phyloP scores from a whole-genome alignment of 2,113 vertebrate species.

The Strix aluco region DNA sequence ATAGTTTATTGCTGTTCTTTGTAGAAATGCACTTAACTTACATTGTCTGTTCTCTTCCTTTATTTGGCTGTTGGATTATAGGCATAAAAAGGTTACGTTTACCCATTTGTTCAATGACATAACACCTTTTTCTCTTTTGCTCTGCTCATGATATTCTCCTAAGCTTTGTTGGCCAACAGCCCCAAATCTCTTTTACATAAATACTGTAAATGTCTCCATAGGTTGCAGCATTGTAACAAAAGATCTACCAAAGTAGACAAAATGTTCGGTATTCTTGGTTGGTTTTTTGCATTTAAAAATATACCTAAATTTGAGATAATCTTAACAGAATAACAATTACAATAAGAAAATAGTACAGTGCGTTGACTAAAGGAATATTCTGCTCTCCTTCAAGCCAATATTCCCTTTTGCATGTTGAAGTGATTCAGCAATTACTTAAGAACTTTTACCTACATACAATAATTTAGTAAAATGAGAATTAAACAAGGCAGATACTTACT shows the following conservation, averaged over 20 bases:
- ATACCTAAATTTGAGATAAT: constrained; percentile 78
- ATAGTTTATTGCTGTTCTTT: constrained; percentile 71
- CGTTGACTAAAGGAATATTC: constrained; percentile 74
- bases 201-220: constrained; percentile 83
- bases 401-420: constrained; percentile 78
- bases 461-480: constrained; percentile 70
- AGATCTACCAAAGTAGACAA: constrained; percentile 73
- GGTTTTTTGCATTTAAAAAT: constrained; percentile 70
- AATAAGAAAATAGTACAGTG: constrained; percentile 83
- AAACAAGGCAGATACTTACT: constrained; percentile 64
- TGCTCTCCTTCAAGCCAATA: constrained; percentile 62
- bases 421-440: constrained; percentile 73
- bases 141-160: constrained; percentile 1
- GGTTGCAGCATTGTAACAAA: constrained; percentile 76
- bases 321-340: constrained; percentile 79
- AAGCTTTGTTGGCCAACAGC: not conserved
- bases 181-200: constrained; percentile 75
- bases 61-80: constrained; percentile 58
- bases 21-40: constrained; percentile 73
- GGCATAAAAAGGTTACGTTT: constrained; percentile 41
- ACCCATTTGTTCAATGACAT: constrained; percentile 59
- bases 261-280: constrained; percentile 68
- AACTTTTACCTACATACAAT: constrained; percentile 69
- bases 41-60: constrained; percentile 38
- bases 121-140: constrained; percentile 3